Percentiles rank a stretch among this genome's conserved stretches.
These are phyloP conservation scores for Xyliphius kryptos DNA, from an alignment of 2,113 vertebrate species.

Conservation along the genomic window DNA sequence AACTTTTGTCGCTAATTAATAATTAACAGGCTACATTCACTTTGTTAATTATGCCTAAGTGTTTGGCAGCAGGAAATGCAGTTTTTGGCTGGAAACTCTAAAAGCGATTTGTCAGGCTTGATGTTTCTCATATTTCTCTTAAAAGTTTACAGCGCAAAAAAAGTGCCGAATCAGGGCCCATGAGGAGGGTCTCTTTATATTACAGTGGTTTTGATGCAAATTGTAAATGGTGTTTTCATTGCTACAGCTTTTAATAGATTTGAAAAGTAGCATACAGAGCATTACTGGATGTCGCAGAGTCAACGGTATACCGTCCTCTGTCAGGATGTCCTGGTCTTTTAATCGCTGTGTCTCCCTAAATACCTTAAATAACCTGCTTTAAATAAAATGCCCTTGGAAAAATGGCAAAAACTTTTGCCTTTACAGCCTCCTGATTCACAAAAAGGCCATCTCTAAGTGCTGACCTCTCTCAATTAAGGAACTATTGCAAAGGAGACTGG, in stretches of 20 bases:
- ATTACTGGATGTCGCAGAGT: constrained; percentile 15
- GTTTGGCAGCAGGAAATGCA: neutral
- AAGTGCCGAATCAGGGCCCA: constrained; percentile 24
- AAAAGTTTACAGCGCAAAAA: constrained; percentile 17
- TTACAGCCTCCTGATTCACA: constrained; percentile 5
- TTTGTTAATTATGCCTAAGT: constrained; percentile 5
- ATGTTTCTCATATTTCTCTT: constrained; percentile 32
- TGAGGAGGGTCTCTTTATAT: constrained; percentile 20
- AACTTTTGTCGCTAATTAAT: constrained; percentile 3
- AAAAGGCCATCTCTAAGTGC: constrained; percentile 5
- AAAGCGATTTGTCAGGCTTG: constrained; percentile 24
- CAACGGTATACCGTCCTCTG: constrained; percentile 20
- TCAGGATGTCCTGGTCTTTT: neutral
- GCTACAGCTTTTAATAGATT: constrained; percentile 14
- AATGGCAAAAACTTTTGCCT: constrained; percentile 8
- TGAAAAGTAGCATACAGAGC: constrained; percentile 1
- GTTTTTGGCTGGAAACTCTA: constrained; percentile 18
- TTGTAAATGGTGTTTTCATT: neutral
- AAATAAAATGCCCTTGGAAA: neutral
- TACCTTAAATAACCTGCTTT: neutral
- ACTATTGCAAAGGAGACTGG: constrained; percentile 35
- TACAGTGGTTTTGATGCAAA: neutral
- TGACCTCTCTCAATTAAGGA: constrained; percentile 29
- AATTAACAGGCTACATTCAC: constrained; percentile 4
- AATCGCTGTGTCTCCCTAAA: neutral